Evolutionary conservation across 2,113 vertebrate species (phyloP).

Genomic region (Rallus limicola): DNA sequence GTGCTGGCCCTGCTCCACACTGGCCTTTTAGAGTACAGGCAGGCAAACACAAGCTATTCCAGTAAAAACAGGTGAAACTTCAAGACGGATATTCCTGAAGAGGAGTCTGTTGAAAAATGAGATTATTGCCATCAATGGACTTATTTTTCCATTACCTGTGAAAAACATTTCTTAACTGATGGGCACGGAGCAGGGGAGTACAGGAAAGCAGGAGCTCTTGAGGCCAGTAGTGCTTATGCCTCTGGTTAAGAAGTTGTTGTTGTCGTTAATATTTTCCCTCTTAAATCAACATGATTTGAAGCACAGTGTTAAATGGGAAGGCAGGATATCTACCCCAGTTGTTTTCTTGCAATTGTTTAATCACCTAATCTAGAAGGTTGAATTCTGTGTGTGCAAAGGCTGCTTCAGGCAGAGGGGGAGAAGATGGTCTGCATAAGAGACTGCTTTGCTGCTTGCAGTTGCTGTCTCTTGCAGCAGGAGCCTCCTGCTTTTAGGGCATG

Average conservation of each 20-base stretch:
- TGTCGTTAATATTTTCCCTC: too few relatives aligned
- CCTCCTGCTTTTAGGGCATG: neutral
- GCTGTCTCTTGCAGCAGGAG: neutral
- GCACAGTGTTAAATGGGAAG: neutral
- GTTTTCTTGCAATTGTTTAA: neutral
- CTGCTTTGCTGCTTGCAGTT: neutral
- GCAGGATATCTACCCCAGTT: neutral
- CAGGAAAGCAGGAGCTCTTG: neutral
- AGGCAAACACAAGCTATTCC: neutral
- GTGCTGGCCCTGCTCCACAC: neutral
- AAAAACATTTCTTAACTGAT: neutral
- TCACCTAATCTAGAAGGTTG: neutral
- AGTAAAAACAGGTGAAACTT: neutral
- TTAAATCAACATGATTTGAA: neutral
- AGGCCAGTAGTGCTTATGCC: rapidly evolving
- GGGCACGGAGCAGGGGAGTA: neutral
- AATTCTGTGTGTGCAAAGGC: neutral
- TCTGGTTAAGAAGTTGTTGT: too few relatives aligned
- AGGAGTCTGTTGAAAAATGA: neutral
- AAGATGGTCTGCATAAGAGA: neutral
- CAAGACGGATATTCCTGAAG: neutral
- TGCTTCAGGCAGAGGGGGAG: neutral
- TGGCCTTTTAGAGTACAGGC: neutral
- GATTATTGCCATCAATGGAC: neutral
- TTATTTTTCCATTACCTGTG: neutral